These are phyloP conservation scores for Myodes glareolus DNA, from an alignment of 2,113 vertebrate species.

Conservation along the genomic window DNA sequence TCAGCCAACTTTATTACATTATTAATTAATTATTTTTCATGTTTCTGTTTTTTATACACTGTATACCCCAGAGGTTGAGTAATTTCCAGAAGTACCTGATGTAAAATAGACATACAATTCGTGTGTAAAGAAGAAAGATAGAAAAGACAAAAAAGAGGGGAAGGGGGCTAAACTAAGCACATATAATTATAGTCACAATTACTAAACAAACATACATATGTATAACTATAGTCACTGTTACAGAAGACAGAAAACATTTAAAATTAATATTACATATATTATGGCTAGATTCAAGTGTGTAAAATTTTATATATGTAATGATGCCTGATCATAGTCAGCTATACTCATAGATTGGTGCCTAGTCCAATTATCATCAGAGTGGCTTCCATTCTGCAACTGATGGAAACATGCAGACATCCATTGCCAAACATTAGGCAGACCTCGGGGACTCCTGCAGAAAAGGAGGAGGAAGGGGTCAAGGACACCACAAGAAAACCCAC, in stretches of 20 bases:
- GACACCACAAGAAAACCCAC: not conserved
- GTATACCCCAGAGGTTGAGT: not conserved
- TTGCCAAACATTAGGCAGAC: not conserved
- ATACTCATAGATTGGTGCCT: not conserved
- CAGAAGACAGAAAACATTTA: slow-evolving; percentile 1
- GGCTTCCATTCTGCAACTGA: not conserved
- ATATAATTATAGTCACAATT: not conserved
- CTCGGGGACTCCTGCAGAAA: not conserved
- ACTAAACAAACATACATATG: not conserved
- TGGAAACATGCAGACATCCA: not conserved
- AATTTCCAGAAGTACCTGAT: slow-evolving; percentile 21
- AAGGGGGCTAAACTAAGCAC: not conserved
- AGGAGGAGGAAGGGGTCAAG: not conserved
- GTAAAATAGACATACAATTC: not conserved
- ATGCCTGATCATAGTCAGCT: not conserved
- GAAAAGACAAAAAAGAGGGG: not conserved
- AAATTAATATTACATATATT: not conserved
- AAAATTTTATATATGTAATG: not conserved
- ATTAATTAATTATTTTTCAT: not conserved
- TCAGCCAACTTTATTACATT: not conserved
- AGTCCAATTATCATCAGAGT: not conserved
- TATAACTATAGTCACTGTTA: not conserved
- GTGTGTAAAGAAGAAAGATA: not conserved
- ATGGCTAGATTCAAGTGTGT: not conserved
- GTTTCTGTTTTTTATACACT: not conserved